Base-by-base conservation (phyloP, 2,113 vertebrate species). In the Podocnemis expansa region DNA sequence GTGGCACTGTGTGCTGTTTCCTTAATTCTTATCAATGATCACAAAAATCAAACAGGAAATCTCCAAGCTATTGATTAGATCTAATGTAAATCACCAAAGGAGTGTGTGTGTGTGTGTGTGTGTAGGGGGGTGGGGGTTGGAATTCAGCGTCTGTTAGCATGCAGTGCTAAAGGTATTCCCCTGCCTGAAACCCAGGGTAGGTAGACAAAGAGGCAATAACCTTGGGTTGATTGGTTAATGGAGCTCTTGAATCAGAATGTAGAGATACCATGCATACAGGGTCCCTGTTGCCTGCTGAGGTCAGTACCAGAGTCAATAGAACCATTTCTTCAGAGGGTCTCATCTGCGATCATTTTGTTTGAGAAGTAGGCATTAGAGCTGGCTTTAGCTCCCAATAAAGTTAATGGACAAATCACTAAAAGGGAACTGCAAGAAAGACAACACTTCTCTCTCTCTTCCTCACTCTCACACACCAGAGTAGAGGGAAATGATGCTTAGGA, bases 371-470 rank as follows among this genome's bases (percentile, higher is more conserved):
- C 25, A 41, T 45, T 45, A 76, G 89, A 92, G 85, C 79, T 83
- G 91, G 92, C 84, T 92, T 82, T 86, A 88, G 22, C 31, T 67
- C 92, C 92, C 85, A 95, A 56, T 3, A 49, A 0, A 3, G 47
- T 87, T 93, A 91, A 22, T 70, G 82, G 60, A 78, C 87, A 84
- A 93, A 52, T 52, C 24, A 41, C 21, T 76, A 76, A 76, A 45
- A 75, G 38, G 21, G 41, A 93, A 85, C 55, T 81, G 84, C 89
- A 95, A 92, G 92, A 94, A 95, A 96, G 92, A 83, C 84, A 93
- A 19, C 19, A 5, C 63, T 70, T 70, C n/a, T 70, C 17, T 38
- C 17, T 38, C n/a, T 16, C 34, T 67, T 10, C n/a, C 34, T 70
- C 63, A 52, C 49, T 51, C 55, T 80, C 76, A 76, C 73, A 92